Evolutionary conservation across 2,113 vertebrate genomes (phyloP).

Genomic region (Chionomys nivalis): DNA sequence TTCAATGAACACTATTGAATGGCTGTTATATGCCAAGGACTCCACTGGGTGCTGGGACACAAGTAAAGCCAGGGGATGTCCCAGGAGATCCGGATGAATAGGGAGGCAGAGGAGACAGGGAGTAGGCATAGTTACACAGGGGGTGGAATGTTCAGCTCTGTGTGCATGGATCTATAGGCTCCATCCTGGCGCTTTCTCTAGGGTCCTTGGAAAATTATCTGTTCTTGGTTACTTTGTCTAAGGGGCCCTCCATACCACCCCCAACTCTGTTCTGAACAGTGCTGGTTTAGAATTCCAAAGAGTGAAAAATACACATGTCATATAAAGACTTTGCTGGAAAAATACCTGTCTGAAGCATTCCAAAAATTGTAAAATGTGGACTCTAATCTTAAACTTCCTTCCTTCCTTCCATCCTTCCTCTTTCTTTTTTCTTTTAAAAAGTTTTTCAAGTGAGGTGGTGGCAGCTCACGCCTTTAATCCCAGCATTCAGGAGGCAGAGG

Average conservation of each 20-base stretch:
- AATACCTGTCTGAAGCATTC: background rate
- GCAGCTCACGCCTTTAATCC: too few relatives aligned
- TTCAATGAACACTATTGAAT: slow-evolving; percentile 41
- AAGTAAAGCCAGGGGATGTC: background rate
- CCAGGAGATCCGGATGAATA: background rate
- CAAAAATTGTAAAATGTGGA: background rate
- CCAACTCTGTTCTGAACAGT: background rate
- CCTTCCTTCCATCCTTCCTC: too few relatives aligned
- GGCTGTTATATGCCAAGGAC: background rate
- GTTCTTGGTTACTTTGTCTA: background rate
- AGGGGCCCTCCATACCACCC: background rate
- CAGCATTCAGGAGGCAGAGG: too few relatives aligned
- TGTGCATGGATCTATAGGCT: background rate
- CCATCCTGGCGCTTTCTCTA: background rate
- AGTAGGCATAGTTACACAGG: background rate
- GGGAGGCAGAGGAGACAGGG: background rate
- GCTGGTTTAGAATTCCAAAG: slow-evolving; percentile 17
- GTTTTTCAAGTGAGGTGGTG: too few relatives aligned
- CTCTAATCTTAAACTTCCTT: slow-evolving; percentile 23
- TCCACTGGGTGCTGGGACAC: background rate
- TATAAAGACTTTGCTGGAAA: background rate
- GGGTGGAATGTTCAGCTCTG: background rate
- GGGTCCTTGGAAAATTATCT: slow-evolving; percentile 7
- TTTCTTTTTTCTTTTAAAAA: too few relatives aligned
- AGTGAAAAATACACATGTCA: background rate